Evolutionary conservation across 2,888 invertebrate genomes (phyloP), one percentile per base, ranked within the genome.

Genomic region (Neoitamus cyanurus): DNA sequence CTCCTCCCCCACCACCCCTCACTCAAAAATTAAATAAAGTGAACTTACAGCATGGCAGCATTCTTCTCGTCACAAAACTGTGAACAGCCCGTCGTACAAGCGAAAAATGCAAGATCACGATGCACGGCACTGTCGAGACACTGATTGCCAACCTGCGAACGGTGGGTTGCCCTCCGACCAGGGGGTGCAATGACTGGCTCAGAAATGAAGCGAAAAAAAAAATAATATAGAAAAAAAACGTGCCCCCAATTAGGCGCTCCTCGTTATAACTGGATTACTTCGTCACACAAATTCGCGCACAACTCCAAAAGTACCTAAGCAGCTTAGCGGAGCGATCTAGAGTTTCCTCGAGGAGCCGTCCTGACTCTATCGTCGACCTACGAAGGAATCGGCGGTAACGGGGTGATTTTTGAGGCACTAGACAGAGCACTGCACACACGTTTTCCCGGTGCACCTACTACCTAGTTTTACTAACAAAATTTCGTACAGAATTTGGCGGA

Each of bases 21-120:
- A 5, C 2, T 13, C 25, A 30, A n/a, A n/a, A 70, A 31, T 58
- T n/a, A 31, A 73, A 73, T 3, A 20, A 73, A 46, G 0, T 58
- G 7, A 58, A 77, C 77, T 77, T 77, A 77, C 77, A 77, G 77
- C 77, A 77, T 77, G 77, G 30, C 46, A 77, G 37, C 77, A 77
- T 77, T 46, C 46, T 77, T 13, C 46, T 77, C 46, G 77, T 28
- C 28, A 46, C 46, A 20, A 36, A 30, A 77, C 7, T 77, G 28
- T 77, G 42, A 77, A 28, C n/a, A 30, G 37, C 46, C 46, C 13
- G 5, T 42, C 46, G 28, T 1, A 20, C n/a, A 28, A 46, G 46
- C 3, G 28, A 77, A 77, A 28, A 25, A 58, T 15, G 9, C 9
- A 20, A 58, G 58, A 58, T 58, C 58, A 20, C 58, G 58, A 20